Percentiles rank a stretch among this genome's conserved stretches.
These are phyloP conservation scores for Ornithorhynchus anatinus DNA, from an alignment of 2,113 vertebrate genomes.

Conservation along the genomic window DNA sequence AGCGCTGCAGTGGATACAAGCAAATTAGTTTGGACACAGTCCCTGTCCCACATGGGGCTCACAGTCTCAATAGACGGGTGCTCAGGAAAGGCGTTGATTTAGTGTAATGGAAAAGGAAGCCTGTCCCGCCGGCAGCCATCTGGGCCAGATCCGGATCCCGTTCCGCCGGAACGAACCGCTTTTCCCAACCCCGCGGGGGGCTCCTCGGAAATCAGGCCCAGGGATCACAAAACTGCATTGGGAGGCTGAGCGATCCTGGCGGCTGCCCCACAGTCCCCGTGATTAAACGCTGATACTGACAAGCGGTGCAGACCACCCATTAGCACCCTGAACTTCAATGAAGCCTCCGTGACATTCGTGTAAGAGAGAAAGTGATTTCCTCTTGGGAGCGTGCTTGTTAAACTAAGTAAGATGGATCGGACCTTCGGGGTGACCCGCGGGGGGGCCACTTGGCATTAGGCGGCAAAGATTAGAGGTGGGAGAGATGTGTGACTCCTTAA, in stretches of 20 bases:
- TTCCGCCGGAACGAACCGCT: too few relatives aligned
- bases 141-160: too few relatives aligned
- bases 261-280: slow-evolving; percentile 12
- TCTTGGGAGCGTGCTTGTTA: background rate
- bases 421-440: background rate
- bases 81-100: too few relatives aligned
- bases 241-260: background rate
- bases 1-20: too few relatives aligned
- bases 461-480: too few relatives aligned
- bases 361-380: background rate
- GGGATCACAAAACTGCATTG: background rate
- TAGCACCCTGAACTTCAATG: background rate
- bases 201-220: slow-evolving; percentile 16
- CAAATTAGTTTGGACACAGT: too few relatives aligned
- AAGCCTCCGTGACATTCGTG: background rate
- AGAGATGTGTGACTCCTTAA: background rate
- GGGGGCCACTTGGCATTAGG: too few relatives aligned
- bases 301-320: slow-evolving; percentile 4
- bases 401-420: background rate
- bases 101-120: too few relatives aligned
- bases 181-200: too few relatives aligned
- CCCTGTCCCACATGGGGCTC: too few relatives aligned
- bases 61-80: too few relatives aligned
- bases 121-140: too few relatives aligned
- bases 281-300: slow-evolving; percentile 2